Base-by-base conservation (phyloP, 2,113 vertebrate species). In the Trogon surrucura region DNA sequence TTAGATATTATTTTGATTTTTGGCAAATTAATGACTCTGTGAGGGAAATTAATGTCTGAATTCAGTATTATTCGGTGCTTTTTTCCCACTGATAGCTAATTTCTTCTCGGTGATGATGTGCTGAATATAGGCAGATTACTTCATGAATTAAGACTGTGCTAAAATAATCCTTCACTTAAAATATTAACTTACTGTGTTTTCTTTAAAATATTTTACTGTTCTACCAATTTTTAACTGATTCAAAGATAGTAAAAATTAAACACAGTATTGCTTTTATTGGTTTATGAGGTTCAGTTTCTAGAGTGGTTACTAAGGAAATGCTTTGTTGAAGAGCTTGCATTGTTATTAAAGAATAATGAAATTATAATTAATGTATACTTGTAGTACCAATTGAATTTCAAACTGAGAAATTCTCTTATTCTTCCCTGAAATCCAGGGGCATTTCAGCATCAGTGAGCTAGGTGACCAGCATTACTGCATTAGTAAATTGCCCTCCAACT, bases 321-420 rank as follows among this genome's bases (percentile, higher is more conserved):
- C 70, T 96, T 97, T 96, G 91, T 97, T 96, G 96, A 96, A 96
- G 75, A 90, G 13, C 14, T 93, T 97, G 92, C 96, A 97, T 97
- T 97, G 97, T 97, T 98, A 95, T 97, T 91, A 96, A 95, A 96
- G 89, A 94, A 94, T 86, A 97, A 97, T 95, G 54, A 97, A 97
- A 97, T 95, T 48, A 77, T 97, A 97, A 97, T 94, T 96, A 90
- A 94, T 95, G 93, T 74, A 85, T 72, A 67, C 15, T 80, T 36
- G 32, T 2, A 27, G 70, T 80, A 80, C 16, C 10, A 53, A 3
- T 27, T 79, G 38, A 87, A 80, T 89, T 97, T 80, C 81, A 94
- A 91, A 89, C 36, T 71, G 36, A 86, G 91, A 97, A 93, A 73
- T 80, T 66, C 7, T 64, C 41, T 91, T 85, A 69, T 56, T 94